Evolutionary conservation across 2,797 vertebrate species (phyloP).

Genomic region (Sebastes goodei): DNA sequence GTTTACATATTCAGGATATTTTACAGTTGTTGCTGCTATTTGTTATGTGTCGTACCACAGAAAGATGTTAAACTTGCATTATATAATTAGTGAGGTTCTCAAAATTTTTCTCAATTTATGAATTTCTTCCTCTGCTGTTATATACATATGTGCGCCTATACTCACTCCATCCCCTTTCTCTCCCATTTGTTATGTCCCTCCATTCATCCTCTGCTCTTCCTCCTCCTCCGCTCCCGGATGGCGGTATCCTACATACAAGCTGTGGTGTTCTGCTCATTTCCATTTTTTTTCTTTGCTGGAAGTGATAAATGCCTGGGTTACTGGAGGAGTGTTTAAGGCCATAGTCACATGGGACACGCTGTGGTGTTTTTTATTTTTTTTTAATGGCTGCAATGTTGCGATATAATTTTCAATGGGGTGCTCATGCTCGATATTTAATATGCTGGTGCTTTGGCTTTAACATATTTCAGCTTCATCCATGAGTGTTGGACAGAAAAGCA

Average conservation of each 20-base stretch:
- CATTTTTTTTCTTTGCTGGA: conserved; percentile 13
- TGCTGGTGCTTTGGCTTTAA: background rate
- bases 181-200: background rate
- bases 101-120: background rate
- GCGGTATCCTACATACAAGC: conserved; percentile 50
- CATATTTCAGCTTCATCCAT: background rate
- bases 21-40: background rate
- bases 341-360: background rate
- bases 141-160: background rate
- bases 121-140: background rate
- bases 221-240: conserved; percentile 46
- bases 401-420: background rate
- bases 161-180: background rate
- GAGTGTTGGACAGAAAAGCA: background rate
- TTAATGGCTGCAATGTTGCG: background rate
- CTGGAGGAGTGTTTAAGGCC: background rate
- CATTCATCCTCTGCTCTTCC: background rate
- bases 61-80: no score
- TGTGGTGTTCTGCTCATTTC: conserved; percentile 36
- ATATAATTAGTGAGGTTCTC: no score
- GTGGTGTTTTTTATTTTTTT: background rate
- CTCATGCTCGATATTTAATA: background rate
- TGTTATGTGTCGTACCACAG: no score
- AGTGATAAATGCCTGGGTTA: conserved; percentile 8
- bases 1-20: background rate